A percentile compares a stretch with the other conserved stretches of the same genome.
Conservation (phyloP, 2,113 vertebrate species). For the Embiotoca jacksoni region DNA sequence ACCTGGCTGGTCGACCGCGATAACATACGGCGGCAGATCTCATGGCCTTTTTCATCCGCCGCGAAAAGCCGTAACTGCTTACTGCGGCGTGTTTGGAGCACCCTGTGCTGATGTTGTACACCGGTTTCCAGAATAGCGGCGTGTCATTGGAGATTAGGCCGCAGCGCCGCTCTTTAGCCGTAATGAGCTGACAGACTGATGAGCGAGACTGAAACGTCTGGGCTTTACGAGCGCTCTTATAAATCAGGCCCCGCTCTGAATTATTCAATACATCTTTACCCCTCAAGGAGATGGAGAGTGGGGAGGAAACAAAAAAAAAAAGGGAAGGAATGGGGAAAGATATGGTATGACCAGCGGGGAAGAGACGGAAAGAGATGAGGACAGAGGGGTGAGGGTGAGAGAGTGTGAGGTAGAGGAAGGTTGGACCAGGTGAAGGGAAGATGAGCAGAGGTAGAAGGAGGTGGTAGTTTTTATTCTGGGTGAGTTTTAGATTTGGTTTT, state of each 20-base stretch:
- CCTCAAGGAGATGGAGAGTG: constrained; percentile 42
- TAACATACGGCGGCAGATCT: constrained; percentile 14
- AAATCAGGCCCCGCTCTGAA: constrained; percentile 67
- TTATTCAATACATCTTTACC: constrained; percentile 66
- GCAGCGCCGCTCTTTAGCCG: constrained; percentile 15
- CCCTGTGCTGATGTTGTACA: constrained; percentile 37
- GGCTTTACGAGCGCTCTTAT: constrained; percentile 63
- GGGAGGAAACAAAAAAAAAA: neutral
- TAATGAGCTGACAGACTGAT: constrained; percentile 67
- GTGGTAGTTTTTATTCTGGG: constrained; percentile 4
- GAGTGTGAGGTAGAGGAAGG: constrained; percentile 15
- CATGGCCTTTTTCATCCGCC: neutral
- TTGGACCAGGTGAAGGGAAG: neutral
- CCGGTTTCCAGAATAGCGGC: constrained; percentile 8
- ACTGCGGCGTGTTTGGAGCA: constrained; percentile 15
- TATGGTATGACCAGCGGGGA: constrained; percentile 36
- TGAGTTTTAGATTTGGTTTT: neutral
- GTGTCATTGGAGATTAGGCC: constrained; percentile 49
- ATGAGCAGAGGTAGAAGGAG: neutral
- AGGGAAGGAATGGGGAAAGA: neutral
- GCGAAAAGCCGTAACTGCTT: constrained; percentile 12
- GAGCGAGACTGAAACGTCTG: constrained; percentile 56
- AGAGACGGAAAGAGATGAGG: constrained; percentile 17
- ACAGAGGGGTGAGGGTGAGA: constrained; percentile 21
- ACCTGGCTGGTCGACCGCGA: constrained; percentile 11